These are phyloP conservation scores for Barnardius zonarius DNA, from an alignment of 2,113 vertebrate species.

Conservation along the genomic window DNA sequence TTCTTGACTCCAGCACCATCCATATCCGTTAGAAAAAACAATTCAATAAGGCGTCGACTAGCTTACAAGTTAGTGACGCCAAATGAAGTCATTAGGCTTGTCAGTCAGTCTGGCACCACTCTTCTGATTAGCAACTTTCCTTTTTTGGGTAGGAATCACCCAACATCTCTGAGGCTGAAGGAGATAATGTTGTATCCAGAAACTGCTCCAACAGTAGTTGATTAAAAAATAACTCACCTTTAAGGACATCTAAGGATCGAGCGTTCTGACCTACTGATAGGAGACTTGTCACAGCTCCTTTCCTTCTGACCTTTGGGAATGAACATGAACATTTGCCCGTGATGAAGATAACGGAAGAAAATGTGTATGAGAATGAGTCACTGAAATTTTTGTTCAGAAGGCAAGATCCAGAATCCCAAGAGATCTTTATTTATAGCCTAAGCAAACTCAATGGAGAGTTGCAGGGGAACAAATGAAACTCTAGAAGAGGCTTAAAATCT, in stretches of 20 bases:
- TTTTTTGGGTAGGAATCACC: constrained; percentile 20
- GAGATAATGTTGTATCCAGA: neutral
- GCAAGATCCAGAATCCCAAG: constrained; percentile 63
- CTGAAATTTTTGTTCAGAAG: constrained; percentile 32
- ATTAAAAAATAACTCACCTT: neutral
- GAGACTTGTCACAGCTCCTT: neutral
- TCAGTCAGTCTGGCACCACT: constrained; percentile 42
- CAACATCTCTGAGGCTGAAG: neutral
- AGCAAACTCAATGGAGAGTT: constrained; percentile 9
- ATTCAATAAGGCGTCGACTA: neutral
- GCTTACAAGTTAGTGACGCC: constrained; percentile 5
- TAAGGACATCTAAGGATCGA: neutral
- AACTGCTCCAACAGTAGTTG: neutral
- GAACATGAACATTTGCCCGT: neutral
- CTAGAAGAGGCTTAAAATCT: constrained; percentile 49
- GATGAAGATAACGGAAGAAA: constrained; percentile 56
- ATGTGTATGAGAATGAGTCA: constrained; percentile 68
- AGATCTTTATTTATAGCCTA: constrained; percentile 74
- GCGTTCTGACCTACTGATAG: constrained; percentile 1
- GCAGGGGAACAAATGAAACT: constrained; percentile 44
- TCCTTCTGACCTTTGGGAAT: neutral
- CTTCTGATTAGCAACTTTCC: neutral
- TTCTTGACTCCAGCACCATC: neutral
- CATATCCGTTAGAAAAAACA: neutral
- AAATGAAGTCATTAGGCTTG: constrained; percentile 49